Conservation (phyloP, 2,888 invertebrate genomes). For the Metalampra italica region DNA sequence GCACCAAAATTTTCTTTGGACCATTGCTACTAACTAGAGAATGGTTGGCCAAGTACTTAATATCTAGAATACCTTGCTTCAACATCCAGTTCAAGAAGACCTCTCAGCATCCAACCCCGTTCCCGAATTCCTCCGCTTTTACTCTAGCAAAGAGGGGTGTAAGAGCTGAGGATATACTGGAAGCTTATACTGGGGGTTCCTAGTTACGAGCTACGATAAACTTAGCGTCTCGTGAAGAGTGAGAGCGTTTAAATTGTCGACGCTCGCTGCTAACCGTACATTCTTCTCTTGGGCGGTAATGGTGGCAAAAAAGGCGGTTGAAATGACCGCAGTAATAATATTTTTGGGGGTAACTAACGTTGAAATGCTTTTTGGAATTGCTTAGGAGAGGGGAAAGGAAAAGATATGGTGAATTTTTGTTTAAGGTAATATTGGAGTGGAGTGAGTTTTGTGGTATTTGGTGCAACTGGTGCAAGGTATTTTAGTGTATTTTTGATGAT, state of each 20-base stretch:
- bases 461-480: too few relatives aligned
- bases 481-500: too few relatives aligned
- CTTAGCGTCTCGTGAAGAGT: conserved; percentile 68
- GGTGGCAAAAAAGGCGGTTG: conserved; percentile 31
- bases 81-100: conserved; percentile 37
- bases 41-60: conserved; percentile 60
- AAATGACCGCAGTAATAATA: conserved; percentile 6
- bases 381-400: background rate
- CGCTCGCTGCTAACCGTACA: conserved; percentile 67
- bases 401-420: background rate
- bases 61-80: conserved; percentile 64
- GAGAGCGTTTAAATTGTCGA: conserved; percentile 72
- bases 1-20: conserved; percentile 54
- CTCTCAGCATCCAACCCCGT: conserved; percentile 16
- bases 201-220: conserved; percentile 73
- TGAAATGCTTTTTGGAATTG: background rate
- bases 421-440: too few relatives aligned
- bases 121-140: conserved; percentile 11
- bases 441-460: too few relatives aligned
- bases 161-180: conserved; percentile 38
- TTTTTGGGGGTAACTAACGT: conserved; percentile 4
- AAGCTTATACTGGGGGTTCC: conserved; percentile 42
- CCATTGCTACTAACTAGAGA: conserved; percentile 63
- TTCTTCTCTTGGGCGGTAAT: conserved; percentile 54
- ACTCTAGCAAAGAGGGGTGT: conserved; percentile 17